Conservation (phyloP, 2,888 invertebrate species). For the Eristalinus aeneus region DNA sequence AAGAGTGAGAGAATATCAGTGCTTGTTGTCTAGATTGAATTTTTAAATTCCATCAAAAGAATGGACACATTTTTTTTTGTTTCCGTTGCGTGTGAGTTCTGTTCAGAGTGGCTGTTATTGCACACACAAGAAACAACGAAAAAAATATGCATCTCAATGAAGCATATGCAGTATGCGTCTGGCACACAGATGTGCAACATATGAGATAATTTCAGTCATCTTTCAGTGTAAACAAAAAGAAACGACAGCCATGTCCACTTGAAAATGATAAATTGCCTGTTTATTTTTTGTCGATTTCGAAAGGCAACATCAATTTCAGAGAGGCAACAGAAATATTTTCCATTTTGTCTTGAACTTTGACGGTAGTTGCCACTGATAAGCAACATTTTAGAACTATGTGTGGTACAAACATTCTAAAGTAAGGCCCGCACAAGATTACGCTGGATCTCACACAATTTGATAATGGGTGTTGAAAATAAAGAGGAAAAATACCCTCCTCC, state of each 20-base stretch:
- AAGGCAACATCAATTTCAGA: neutral
- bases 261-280: constrained; percentile 26
- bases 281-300: neutral
- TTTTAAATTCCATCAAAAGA: constrained; percentile 45
- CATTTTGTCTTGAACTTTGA: neutral
- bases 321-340: neutral
- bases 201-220: constrained; percentile 19
- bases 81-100: neutral
- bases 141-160: constrained; percentile 36
- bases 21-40: neutral
- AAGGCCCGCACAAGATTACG: constrained; percentile 41
- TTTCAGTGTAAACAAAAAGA: neutral
- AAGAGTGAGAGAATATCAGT: neutral
- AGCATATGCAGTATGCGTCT: constrained; percentile 45
- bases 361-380: constrained; percentile 32
- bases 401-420: constrained; percentile 6
- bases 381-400: constrained; percentile 14
- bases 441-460: neutral
- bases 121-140: constrained; percentile 25
- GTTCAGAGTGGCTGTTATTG: constrained; percentile 1
- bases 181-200: constrained; percentile 61
- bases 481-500: neutral
- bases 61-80: constrained; percentile 8
- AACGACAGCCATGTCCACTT: constrained; percentile 12
- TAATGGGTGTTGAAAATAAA: constrained; percentile 36